Evolutionary conservation across 1,140 invertebrate species (phyloP).

Genomic region (Hermetia illucens): DNA sequence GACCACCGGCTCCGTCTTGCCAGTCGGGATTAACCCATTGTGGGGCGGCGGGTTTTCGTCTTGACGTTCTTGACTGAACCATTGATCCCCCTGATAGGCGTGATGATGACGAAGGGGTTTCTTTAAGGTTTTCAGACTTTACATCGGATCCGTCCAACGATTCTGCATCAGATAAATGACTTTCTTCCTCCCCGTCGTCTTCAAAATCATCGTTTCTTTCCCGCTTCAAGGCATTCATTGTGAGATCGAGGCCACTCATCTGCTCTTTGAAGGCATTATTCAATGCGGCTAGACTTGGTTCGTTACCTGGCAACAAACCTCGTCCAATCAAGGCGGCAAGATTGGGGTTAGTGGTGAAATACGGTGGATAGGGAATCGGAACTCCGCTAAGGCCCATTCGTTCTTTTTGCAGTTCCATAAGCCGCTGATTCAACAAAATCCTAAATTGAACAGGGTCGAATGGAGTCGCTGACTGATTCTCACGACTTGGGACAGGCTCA

Average conservation of each 20-base stretch:
- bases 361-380: constrained; percentile 53
- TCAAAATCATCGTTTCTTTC: constrained; percentile 56
- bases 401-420: constrained; percentile 74
- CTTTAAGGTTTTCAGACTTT: constrained; percentile 33
- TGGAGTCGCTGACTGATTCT: constrained; percentile 45
- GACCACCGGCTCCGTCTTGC: constrained; percentile 42
- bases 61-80: constrained; percentile 20
- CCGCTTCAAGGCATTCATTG: constrained; percentile 60
- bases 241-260: constrained; percentile 62
- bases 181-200: constrained; percentile 60
- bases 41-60: constrained; percentile 86
- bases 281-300: constrained; percentile 34
- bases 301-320: constrained; percentile 33
- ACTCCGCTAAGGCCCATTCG: constrained; percentile 56
- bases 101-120: constrained; percentile 30
- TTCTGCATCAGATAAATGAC: constrained; percentile 64
- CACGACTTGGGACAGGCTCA: constrained; percentile 50
- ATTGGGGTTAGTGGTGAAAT: constrained; percentile 56
- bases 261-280: constrained; percentile 57
- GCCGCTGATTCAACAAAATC: constrained; percentile 69
- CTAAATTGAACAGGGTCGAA: constrained; percentile 87
- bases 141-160: constrained; percentile 36
- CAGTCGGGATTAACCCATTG: constrained; percentile 94
- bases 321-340: constrained; percentile 54
- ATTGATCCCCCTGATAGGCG: constrained; percentile 16